Percentiles rank a stretch among this genome's conserved stretches.
Evolutionary conservation across 1,140 invertebrate species (phyloP).

Genomic region (Liolophura sinensis): DNA sequence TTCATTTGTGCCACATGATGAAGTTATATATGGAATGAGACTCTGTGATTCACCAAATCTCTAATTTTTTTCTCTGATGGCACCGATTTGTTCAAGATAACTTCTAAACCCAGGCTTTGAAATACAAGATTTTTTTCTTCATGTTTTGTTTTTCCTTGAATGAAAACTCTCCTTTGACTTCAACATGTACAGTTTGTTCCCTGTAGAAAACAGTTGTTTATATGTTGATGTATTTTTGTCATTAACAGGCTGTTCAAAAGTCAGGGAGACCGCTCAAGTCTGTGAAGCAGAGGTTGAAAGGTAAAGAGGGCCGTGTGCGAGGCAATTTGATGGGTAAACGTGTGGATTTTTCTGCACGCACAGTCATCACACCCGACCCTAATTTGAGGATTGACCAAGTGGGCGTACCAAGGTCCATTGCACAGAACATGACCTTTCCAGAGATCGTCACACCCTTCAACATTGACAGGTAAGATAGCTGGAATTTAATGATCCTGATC

Average conservation of each 20-base stretch:
- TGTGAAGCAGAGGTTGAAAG: constrained; percentile 78
- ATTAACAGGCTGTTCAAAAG: constrained; percentile 87
- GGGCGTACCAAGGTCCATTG: constrained; percentile 96
- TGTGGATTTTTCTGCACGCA: constrained; percentile 98
- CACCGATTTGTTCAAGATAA: neutral
- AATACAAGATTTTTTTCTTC: too few relatives aligned
- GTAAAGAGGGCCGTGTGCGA: constrained; percentile 96
- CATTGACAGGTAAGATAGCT: constrained; percentile 76
- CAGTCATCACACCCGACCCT: constrained; percentile 99
- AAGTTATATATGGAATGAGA: too few relatives aligned
- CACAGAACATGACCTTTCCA: constrained; percentile 98
- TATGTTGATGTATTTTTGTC: neutral
- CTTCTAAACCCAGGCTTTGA: too few relatives aligned
- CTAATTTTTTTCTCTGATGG: constrained; percentile 5
- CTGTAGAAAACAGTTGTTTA: neutral
- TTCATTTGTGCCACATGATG: neutral
- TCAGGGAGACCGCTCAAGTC: constrained; percentile 98
- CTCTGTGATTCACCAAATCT: neutral
- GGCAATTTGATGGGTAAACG: constrained; percentile 99
- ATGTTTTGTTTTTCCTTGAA: too few relatives aligned
- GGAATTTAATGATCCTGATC: too few relatives aligned
- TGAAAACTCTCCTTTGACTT: neutral
- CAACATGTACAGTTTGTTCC: too few relatives aligned
- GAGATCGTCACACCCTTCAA: constrained; percentile 99
- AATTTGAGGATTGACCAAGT: constrained; percentile 97